These are phyloP conservation scores for Hedychridium roseum DNA, from an alignment of 2,888 invertebrate genomes.

Conservation along the genomic window DNA sequence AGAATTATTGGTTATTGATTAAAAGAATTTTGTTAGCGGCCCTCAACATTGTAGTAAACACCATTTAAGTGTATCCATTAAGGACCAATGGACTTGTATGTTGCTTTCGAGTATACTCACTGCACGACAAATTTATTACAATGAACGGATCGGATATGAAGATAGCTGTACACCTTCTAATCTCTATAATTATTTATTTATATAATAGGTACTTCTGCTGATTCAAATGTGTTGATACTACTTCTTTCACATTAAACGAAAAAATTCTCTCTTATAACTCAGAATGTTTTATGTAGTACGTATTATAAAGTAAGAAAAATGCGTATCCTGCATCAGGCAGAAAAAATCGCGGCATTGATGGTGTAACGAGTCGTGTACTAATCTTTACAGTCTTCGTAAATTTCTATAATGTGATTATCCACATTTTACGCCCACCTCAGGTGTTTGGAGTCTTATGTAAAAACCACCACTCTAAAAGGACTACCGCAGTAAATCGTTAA, in stretches of 20 bases:
- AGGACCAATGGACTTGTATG: too few species aligned
- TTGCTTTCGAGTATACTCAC: too few species aligned
- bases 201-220: slow-evolving; percentile 25
- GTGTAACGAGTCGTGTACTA: slow-evolving; percentile 31
- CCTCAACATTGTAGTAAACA: too few species aligned
- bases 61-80: too few species aligned
- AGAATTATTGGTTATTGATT: too few species aligned
- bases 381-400: slow-evolving; percentile 55
- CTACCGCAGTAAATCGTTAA: slow-evolving; percentile 54
- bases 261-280: slow-evolving; percentile 39
- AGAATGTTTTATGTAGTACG: slow-evolving; percentile 24
- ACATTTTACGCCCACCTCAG: slow-evolving; percentile 35
- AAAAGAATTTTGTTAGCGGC: too few species aligned
- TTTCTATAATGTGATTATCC: slow-evolving; percentile 51
- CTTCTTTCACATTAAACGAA: slow-evolving; percentile 25
- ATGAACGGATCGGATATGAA: slow-evolving; percentile 57
- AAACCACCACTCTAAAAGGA: slow-evolving; percentile 51
- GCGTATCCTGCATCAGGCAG: slow-evolving; percentile 40
- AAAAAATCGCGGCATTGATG: slow-evolving; percentile 30
- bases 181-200: slow-evolving; percentile 41
- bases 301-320: slow-evolving; percentile 46
- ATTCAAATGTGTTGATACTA: slow-evolving; percentile 23
- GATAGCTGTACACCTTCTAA: slow-evolving; percentile 53
- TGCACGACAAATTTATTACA: too few species aligned
- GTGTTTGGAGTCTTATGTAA: slow-evolving; percentile 34